Evolutionary conservation across 2,888 invertebrate species (phyloP).

Genomic region (Diarsia dahlii): DNA sequence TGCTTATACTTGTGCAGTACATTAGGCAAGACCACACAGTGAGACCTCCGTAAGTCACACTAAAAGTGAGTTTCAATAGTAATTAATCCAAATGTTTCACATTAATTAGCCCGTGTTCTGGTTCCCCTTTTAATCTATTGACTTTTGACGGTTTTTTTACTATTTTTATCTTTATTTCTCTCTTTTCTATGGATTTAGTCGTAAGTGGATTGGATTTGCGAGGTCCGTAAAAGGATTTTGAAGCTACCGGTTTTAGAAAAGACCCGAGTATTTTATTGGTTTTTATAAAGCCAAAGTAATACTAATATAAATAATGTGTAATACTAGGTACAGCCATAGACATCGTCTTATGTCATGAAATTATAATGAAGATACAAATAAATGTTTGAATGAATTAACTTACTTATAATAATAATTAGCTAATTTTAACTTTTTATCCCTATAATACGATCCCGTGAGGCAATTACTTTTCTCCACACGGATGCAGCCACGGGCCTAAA

Average conservation of each 20-base stretch:
- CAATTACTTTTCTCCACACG: no score
- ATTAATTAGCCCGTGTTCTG: conserved; percentile 68
- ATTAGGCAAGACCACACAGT: no score
- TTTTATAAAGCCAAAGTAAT: not conserved
- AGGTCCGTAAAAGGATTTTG: not conserved
- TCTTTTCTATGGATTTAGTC: conserved; percentile 12
- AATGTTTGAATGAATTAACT: no score
- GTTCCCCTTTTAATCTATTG: conserved; percentile 68
- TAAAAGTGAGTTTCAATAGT: conserved; percentile 56
- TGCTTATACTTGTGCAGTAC: no score
- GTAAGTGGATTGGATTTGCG: conserved; percentile 24
- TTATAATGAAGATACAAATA: no score
- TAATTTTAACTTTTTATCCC: no score
- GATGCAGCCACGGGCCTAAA: no score
- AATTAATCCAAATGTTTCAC: conserved; percentile 62
- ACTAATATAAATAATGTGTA: not conserved
- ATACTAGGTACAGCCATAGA: no score
- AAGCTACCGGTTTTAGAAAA: not conserved
- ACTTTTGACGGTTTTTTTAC: conserved; percentile 58
- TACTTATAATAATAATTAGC: no score
- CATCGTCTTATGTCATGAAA: no score
- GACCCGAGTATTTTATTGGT: not conserved
- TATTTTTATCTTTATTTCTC: conserved; percentile 36
- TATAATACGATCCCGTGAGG: no score
- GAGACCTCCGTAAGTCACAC: not conserved